Percentiles rank a stretch among this genome's conserved stretches.
These are phyloP conservation scores for Anas bahamensis DNA, from an alignment of 2,797 vertebrate genomes.

Conservation along the genomic window DNA sequence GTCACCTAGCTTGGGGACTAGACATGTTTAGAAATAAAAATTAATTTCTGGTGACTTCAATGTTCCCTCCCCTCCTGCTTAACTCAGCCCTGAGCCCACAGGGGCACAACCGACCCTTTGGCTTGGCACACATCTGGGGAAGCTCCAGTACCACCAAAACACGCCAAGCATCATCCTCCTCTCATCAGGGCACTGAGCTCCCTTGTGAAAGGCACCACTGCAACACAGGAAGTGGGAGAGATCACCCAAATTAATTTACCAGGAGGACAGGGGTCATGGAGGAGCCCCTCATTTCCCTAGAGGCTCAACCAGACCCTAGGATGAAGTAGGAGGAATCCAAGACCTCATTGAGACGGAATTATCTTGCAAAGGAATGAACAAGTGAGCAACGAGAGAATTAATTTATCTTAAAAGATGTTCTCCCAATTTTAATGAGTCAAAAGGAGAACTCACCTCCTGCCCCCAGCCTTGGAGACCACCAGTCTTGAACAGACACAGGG, in stretches of 20 bases:
- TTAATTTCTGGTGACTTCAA: not conserved
- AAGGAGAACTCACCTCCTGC: not conserved
- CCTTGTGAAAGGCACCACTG: not conserved
- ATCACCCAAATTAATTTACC: not conserved
- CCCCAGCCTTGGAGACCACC: not conserved
- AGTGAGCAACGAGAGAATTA: not conserved
- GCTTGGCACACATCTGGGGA: not conserved
- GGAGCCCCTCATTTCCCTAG: not conserved
- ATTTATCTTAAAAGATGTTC: not conserved
- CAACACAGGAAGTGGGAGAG: not conserved
- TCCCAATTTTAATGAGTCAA: not conserved
- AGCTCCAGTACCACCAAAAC: not conserved
- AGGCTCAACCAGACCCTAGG: not conserved
- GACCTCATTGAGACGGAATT: not conserved
- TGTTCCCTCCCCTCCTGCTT: not conserved
- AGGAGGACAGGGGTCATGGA: not conserved
- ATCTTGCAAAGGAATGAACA: not conserved
- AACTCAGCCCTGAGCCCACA: not conserved
- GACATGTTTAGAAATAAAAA: not conserved
- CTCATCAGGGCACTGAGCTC: not conserved
- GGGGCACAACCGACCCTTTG: not conserved
- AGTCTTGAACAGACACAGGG: not conserved
- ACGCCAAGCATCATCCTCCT: accelerated
- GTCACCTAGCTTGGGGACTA: not conserved
- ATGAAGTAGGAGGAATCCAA: not conserved